phyloP scores from a whole-genome alignment of 2,113 vertebrate species.

The Tor tambroides region DNA sequence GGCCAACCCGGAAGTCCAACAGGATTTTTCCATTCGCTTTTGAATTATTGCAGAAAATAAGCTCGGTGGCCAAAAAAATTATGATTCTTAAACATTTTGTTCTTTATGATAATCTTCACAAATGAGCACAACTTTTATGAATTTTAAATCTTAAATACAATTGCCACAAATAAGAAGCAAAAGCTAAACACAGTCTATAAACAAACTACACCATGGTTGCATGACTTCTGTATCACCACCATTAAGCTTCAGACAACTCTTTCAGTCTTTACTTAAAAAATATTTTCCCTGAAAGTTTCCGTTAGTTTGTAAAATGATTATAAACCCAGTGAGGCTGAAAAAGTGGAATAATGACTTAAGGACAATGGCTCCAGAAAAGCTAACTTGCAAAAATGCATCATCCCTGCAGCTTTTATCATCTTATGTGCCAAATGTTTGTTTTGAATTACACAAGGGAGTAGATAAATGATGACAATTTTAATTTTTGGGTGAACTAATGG shows the following conservation, averaged over 20 bases:
- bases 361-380: neutral
- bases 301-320: neutral
- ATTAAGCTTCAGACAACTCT: neutral
- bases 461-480: neutral
- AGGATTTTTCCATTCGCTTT: neutral
- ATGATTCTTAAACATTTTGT: neutral
- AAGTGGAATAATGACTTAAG: neutral
- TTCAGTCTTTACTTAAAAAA: neutral
- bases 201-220: neutral
- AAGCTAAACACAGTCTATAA: neutral
- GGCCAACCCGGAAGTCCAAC: neutral
- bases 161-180: neutral
- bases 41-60: neutral
- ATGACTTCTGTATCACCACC: neutral
- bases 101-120: neutral
- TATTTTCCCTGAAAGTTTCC: neutral
- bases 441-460: neutral
- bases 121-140: neutral
- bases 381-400: neutral
- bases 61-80: too few species aligned
- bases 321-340: neutral
- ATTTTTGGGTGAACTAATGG: neutral
- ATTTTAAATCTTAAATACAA: neutral
- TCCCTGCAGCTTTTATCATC: neutral
- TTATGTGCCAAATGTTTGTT: neutral